Evolutionary conservation across 2,797 vertebrate species (phyloP).

Genomic region (Diplodus puntazzo): DNA sequence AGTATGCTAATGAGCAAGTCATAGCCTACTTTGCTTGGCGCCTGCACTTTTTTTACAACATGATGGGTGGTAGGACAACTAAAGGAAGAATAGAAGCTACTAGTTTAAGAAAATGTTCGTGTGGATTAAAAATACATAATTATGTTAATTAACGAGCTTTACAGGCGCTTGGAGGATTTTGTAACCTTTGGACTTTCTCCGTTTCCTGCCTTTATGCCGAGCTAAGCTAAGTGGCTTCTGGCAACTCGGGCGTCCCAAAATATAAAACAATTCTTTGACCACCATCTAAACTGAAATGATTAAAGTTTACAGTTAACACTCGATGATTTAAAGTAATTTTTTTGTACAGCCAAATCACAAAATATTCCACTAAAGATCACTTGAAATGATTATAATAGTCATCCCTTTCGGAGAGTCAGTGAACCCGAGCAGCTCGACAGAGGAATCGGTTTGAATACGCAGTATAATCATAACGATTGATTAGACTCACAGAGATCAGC

Average conservation of each 20-base stretch:
- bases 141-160: constrained; percentile 13
- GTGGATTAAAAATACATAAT: not conserved
- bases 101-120: not conserved
- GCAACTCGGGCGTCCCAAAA: constrained; percentile 3
- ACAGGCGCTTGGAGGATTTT: not conserved
- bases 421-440: constrained; percentile 39
- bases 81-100: not conserved
- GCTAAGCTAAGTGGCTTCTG: constrained; percentile 1
- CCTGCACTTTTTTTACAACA: no score
- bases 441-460: constrained; percentile 43
- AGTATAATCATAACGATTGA: constrained; percentile 54
- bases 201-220: constrained; percentile 12
- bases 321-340: constrained; percentile 25
- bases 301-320: constrained; percentile 12
- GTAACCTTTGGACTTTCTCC: constrained; percentile 3
- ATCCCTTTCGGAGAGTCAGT: constrained; percentile 17
- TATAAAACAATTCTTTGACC: constrained; percentile 28
- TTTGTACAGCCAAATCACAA: constrained; percentile 54
- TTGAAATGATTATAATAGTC: constrained; percentile 39
- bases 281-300: constrained; percentile 15
- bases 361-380: constrained; percentile 42
- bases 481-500: constrained; percentile 38
- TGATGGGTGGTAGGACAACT: no score
- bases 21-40: no score
- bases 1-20: no score